phyloP scores from a whole-genome alignment of 1,140 invertebrate species.

The Bombus confusus region DNA sequence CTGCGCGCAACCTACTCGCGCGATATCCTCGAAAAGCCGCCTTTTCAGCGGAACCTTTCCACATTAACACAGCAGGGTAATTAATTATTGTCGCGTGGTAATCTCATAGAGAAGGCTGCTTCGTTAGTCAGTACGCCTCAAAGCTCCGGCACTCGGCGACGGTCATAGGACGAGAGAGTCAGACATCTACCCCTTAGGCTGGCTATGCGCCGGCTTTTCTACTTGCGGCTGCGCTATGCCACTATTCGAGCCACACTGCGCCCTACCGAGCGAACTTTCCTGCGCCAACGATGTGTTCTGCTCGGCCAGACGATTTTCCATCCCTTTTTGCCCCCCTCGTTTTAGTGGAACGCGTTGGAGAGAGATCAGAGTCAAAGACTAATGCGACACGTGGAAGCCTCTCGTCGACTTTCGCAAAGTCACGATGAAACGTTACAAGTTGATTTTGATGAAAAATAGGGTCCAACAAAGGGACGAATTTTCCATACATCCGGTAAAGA shows the following conservation, averaged over 20 bases:
- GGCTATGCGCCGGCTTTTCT: constrained; percentile 43
- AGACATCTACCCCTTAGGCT: not conserved
- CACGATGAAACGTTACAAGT: not conserved
- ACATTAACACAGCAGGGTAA: constrained; percentile 47
- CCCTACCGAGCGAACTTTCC: not conserved
- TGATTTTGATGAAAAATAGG: not conserved
- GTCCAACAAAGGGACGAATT: not conserved
- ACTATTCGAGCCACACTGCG: constrained; percentile 39
- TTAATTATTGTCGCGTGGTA: constrained; percentile 58
- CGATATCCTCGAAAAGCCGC: constrained; percentile 13
- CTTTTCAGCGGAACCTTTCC: constrained; percentile 19
- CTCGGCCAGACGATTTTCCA: not conserved
- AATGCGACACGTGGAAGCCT: not conserved
- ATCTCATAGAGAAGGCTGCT: constrained; percentile 45
- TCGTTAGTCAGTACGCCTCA: constrained; percentile 45
- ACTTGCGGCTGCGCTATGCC: constrained; percentile 8
- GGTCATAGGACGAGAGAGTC: not conserved
- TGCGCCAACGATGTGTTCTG: not conserved
- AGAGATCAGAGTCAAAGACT: not conserved
- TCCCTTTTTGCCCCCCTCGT: not conserved
- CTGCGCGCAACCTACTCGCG: constrained; percentile 4
- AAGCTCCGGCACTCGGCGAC: constrained; percentile 28
- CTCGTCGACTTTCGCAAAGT: not conserved
- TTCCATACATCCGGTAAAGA: not conserved
- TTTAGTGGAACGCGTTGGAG: not conserved